A percentile compares a stretch with the other conserved stretches of the same genome.
Conservation (phyloP, 2,113 vertebrate species). For the Vanacampus margaritifer region DNA sequence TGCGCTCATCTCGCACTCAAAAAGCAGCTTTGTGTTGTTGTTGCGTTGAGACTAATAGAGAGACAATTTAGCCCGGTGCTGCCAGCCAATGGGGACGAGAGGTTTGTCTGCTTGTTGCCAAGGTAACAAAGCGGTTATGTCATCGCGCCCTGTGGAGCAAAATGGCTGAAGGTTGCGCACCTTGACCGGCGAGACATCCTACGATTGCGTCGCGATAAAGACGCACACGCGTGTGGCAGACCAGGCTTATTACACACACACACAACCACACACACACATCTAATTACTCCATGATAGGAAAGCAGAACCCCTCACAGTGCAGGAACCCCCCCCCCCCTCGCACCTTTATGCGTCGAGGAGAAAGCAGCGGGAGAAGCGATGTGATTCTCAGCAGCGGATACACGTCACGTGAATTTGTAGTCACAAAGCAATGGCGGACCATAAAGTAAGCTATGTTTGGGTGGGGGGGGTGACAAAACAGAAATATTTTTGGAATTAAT, state of each 20-base stretch:
- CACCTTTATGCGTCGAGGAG: too few relatives aligned
- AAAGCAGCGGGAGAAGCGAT: too few relatives aligned
- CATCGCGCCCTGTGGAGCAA: not conserved
- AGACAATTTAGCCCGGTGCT: not conserved
- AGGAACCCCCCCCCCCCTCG: too few relatives aligned
- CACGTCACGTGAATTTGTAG: too few relatives aligned
- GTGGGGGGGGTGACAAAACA: too few relatives aligned
- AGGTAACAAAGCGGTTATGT: not conserved
- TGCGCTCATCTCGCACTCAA: constrained; percentile 1
- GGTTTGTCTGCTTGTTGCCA: not conserved
- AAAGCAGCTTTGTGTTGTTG: not conserved
- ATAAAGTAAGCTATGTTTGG: too few relatives aligned
- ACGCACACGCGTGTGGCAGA: not conserved
- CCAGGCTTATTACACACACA: not conserved
- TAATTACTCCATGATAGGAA: not conserved
- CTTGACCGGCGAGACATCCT: not conserved
- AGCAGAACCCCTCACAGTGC: too few relatives aligned
- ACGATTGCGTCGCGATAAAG: not conserved
- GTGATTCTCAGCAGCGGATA: too few relatives aligned
- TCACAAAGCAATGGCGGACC: too few relatives aligned
- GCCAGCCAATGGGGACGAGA: not conserved
- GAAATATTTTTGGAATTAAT: too few relatives aligned
- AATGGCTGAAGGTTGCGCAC: not conserved
- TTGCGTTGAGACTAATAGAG: not conserved
- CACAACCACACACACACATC: not conserved